Conservation (phyloP, 2,113 vertebrate species). For the Equus quagga region DNA sequence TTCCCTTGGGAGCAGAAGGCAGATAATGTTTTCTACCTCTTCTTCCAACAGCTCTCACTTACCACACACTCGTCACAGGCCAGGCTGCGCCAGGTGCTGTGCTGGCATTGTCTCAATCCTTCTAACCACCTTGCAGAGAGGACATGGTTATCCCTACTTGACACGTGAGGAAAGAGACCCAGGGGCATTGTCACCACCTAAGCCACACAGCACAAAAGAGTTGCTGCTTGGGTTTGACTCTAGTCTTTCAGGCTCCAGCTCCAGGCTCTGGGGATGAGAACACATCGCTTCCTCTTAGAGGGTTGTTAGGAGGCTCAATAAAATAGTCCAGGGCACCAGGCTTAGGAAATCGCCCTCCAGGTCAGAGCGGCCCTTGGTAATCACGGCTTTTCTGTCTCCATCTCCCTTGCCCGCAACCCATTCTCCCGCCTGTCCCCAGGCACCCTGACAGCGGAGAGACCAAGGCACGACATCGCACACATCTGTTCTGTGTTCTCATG, state of each 20-base stretch:
- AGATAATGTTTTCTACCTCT: rapidly evolving
- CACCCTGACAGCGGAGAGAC: neutral
- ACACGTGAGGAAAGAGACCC: neutral
- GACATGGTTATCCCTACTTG: neutral
- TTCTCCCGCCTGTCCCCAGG: neutral
- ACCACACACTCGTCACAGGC: rapidly evolving
- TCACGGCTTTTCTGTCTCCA: neutral
- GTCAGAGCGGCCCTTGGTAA: neutral
- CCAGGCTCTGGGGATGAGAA: neutral
- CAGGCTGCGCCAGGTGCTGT: rapidly evolving
- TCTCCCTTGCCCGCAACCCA: neutral
- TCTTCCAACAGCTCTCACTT: neutral
- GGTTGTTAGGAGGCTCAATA: neutral
- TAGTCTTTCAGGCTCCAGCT: constrained; percentile 48
- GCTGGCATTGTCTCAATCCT: rapidly evolving
- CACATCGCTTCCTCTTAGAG: neutral
- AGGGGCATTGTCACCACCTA: neutral
- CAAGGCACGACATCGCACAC: neutral
- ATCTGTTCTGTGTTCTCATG: neutral
- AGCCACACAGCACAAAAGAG: neutral
- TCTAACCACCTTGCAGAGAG: neutral
- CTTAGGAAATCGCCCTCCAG: neutral
- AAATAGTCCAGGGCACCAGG: neutral
- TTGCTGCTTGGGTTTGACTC: neutral
- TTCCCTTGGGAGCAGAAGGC: neutral